phyloP scores from a whole-genome alignment of 2,113 vertebrate species.

The Circaetus gallicus region DNA sequence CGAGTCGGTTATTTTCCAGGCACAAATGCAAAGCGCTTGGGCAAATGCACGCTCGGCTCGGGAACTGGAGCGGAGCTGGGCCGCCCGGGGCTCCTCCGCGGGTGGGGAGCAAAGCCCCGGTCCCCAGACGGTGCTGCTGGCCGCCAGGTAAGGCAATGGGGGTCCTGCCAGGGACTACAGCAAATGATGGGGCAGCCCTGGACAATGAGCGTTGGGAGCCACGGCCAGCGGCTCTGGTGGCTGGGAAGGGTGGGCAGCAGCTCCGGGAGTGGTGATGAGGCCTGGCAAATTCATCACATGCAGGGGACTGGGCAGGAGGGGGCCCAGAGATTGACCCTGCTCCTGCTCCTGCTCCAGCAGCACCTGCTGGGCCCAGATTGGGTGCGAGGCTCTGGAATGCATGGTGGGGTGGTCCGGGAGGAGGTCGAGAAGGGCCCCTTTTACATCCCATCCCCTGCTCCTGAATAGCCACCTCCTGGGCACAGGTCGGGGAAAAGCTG shows the following conservation, averaged over 20 bases:
- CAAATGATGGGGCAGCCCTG: neutral
- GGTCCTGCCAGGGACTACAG: neutral
- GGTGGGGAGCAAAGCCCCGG: neutral
- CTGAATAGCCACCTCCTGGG: accelerated
- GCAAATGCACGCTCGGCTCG: neutral
- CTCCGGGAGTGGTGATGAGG: neutral
- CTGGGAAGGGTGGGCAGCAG: neutral
- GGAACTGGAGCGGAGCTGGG: neutral
- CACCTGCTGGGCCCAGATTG: accelerated
- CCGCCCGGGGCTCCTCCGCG: neutral
- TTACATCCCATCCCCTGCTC: neutral
- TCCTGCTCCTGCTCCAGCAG: neutral
- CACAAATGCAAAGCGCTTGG: conserved; percentile 52
- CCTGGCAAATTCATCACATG: neutral
- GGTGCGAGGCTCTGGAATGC: accelerated
- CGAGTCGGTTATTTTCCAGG: conserved; percentile 45
- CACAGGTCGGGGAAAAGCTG: neutral
- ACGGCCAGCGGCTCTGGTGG: too few species aligned
- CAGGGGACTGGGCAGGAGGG: neutral
- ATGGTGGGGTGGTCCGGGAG: neutral
- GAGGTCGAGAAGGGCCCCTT: neutral
- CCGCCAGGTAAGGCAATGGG: neutral
- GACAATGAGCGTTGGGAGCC: neutral
- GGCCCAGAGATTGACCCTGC: accelerated
- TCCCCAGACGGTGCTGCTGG: neutral